phyloP scores from a whole-genome alignment of 1,140 invertebrate species.

The Papilio polyxenes region DNA sequence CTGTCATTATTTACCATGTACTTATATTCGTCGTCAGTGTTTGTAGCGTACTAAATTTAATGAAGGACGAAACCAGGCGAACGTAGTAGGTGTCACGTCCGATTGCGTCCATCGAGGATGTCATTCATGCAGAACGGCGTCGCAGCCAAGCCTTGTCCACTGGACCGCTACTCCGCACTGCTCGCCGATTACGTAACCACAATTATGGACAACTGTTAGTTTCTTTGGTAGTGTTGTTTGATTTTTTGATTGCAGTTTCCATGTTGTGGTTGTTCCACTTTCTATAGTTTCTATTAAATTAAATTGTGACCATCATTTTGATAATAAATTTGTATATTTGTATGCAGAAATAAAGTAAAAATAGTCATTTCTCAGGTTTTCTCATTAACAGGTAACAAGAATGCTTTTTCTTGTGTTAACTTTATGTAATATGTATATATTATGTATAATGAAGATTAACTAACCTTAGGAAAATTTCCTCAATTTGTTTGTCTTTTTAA shows the following conservation, averaged over 20 bases:
- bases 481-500: not conserved
- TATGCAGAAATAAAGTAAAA: no score
- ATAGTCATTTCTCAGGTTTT: no score
- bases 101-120: slow-evolving; percentile 49
- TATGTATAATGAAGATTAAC: not conserved
- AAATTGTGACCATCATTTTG: not conserved
- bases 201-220: slow-evolving; percentile 18
- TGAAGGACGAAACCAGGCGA: slow-evolving; percentile 14
- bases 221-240: not conserved
- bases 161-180: slow-evolving; percentile 26
- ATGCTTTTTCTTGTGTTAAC: no score
- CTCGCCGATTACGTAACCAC: slow-evolving; percentile 18
- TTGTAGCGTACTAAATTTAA: not conserved
- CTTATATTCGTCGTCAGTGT: not conserved
- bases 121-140: slow-evolving; percentile 53
- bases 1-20: not conserved
- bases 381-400: no score
- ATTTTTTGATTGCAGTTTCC: slow-evolving; percentile 6
- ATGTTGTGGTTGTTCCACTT: slow-evolving; percentile 13
- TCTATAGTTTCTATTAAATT: not conserved
- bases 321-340: not conserved
- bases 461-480: not conserved
- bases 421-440: not conserved
- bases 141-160: slow-evolving; percentile 12
- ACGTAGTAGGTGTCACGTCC: slow-evolving; percentile 16